Conservation (phyloP, 2,888 invertebrate genomes). For the Neoscelio sp. region DNA sequence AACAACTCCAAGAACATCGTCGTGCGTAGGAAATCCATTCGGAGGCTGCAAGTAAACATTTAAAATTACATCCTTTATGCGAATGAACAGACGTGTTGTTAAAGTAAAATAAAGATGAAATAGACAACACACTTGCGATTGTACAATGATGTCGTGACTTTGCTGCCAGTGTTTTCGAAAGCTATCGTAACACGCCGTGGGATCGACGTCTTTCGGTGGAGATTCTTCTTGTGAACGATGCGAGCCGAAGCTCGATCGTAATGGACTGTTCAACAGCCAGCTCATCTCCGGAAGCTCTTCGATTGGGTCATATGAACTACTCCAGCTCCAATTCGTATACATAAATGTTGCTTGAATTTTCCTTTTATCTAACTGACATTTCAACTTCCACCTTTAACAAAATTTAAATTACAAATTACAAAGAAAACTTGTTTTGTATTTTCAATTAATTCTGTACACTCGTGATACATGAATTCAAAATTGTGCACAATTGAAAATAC, state of each 20-base stretch:
- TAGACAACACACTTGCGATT: constrained; percentile 85
- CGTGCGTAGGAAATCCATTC: too few species aligned
- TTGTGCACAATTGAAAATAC: too few species aligned
- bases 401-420: neutral
- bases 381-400: constrained; percentile 53
- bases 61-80: too few species aligned
- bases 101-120: constrained; percentile 25
- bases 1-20: too few species aligned
- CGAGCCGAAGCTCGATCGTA: constrained; percentile 85
- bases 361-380: constrained; percentile 15
- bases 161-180: constrained; percentile 98
- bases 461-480: too few species aligned
- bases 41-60: constrained; percentile 81
- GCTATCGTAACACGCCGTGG: constrained; percentile 95
- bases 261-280: constrained; percentile 88
- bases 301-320: constrained; percentile 39
- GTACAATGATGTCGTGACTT: constrained; percentile 92
- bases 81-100: too few species aligned
- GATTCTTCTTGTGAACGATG: constrained; percentile 86
- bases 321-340: constrained; percentile 58
- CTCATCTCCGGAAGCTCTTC: constrained; percentile 84
- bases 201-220: constrained; percentile 90
- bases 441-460: too few species aligned
- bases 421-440: too few species aligned
- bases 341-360: constrained; percentile 37